Base-by-base conservation (phyloP, 2,797 vertebrate species). In the Sarcoramphus papa region DNA sequence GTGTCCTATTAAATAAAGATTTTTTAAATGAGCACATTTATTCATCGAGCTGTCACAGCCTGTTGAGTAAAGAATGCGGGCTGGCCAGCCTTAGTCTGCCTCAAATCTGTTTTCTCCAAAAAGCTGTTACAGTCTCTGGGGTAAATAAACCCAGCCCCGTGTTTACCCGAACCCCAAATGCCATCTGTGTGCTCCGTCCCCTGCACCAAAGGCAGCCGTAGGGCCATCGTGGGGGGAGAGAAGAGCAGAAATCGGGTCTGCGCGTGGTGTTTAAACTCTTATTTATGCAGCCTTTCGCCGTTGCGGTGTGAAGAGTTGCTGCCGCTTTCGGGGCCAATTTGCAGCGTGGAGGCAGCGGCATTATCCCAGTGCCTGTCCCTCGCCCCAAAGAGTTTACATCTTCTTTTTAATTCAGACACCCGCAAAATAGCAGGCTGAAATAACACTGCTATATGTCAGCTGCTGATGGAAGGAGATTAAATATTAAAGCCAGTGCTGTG, bases 381-480 rank as follows among this genome's bases (percentile, higher is more conserved):
- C 67, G 12, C 40, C 93, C 93, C 79, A 19, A 64, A 94, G 84
- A 20, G 33, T 93, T 85, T 56, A 88, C 85, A 54, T 90, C 92
- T 81, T 75, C 93, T 90, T 93, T 94, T 96, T 95, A 90, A 96
- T 96, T 90, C 89, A 60, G 69, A 63, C 92, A n/a, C 76, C 93
- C 78, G 51, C 81, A 31, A 68, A 95, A 67, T 31, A 78, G 84
- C 82, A 41, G 77, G 75, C 88, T 95, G 93, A 87, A 95, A 92
- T 91, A 87, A 89, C 91, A 45, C 94, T 14, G 85, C 87, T 91
- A 15, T 3, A 54, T 90, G 95, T 80, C 93, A 90, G 92, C 92
- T 64, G 93, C 96, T 93, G 94, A 93, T 95, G 96, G 95, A 92
- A 91, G 78, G 94, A 94, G 94, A 92, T 93, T 91, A 95, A 95